Evolutionary conservation across 1,140 invertebrate species (phyloP).

Genomic region (Alviniconcha marisindica): DNA sequence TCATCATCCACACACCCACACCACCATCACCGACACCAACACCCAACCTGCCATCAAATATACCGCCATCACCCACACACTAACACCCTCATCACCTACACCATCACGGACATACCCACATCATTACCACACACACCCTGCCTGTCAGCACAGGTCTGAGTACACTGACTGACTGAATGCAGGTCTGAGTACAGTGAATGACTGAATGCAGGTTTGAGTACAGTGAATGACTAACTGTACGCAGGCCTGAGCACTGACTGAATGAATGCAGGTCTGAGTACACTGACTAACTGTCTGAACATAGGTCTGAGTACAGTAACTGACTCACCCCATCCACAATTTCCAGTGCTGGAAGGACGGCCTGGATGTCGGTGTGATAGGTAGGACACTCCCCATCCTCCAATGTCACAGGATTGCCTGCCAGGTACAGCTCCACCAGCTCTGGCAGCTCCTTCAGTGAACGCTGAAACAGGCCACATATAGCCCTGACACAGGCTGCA

Average conservation of each 20-base stretch:
- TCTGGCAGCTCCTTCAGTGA: constrained; percentile 52
- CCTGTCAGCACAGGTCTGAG: neutral
- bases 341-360: constrained; percentile 61
- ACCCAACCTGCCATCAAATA: no score
- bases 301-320: neutral
- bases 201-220: neutral
- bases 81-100: no score
- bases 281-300: neutral
- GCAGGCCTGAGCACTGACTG: no score
- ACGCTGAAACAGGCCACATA: constrained; percentile 57
- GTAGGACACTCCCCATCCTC: constrained; percentile 56
- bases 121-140: no score
- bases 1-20: no score
- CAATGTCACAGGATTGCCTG: constrained; percentile 63
- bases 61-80: no score
- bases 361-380: constrained; percentile 57
- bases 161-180: neutral
- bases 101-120: no score
- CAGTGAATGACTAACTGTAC: no score
- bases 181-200: neutral
- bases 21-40: no score
- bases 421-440: constrained; percentile 64
- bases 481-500: no score
- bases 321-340: constrained; percentile 69
- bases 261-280: neutral